Evolutionary conservation across 2,888 invertebrate species (phyloP), one percentile per base, ranked within the genome.

Genomic region (Drosophila phalerata): DNA sequence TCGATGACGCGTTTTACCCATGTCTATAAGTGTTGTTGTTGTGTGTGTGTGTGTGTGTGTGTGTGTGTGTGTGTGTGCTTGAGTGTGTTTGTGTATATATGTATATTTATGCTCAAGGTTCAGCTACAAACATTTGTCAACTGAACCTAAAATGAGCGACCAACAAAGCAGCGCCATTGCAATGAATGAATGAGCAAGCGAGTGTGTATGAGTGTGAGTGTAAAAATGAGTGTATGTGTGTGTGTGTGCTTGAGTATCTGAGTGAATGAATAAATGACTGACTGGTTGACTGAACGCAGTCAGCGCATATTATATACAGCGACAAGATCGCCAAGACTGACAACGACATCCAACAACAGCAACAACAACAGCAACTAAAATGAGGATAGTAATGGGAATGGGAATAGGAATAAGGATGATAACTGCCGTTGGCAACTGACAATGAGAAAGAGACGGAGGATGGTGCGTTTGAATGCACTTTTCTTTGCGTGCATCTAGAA

Each of bases 121-220:
- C 66, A 73, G 82, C 79, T 72, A 51, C 55, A 73, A 79, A 75
- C 88, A 83, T 86, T 86, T 72, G 86, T 83, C 86, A 86, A 79
- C 66, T 69, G 74, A 79, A 73, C 77, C 84, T 75, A 75, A 84
- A 84, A 83, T 88, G 84, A 86, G 84, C 84, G 86, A 62, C 71
- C 71, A 73, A 74, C 79, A 88, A 84, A 88, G 77, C 80, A 82
- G 66, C 71, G 85, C 58, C 72, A 60, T 61, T 62, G 72, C 66
- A 71, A 66, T 69, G 74, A 71, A 68, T 73, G 79, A 74, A 68
- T 58, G 74, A 73, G 60, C 64, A 75, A 60, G 75, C 66, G 38
- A 57, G 42, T 74, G 71, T 9, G 4, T 65, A 49, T 30, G 32
- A 62, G 43, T 60, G 11, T 32, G 48, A 65, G 70, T 43, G 2